These are phyloP conservation scores for Copidosoma floridanum DNA, from an alignment of 1,140 invertebrate genomes.

Conservation along the genomic window DNA sequence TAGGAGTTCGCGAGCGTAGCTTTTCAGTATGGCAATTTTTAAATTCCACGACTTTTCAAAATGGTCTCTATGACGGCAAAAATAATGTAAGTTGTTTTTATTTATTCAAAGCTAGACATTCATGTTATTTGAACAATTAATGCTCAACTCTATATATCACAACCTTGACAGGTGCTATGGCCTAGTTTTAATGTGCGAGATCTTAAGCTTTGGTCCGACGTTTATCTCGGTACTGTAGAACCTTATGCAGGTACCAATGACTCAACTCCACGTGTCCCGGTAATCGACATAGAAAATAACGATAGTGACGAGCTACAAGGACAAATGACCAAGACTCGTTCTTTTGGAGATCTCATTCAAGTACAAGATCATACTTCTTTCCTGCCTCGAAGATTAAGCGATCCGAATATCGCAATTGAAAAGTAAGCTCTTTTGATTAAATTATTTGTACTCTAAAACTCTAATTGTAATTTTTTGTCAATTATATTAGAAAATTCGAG, in stretches of 20 bases:
- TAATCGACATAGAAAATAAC: constrained; percentile 51
- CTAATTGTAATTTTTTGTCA: constrained; percentile 2
- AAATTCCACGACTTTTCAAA: constrained; percentile 71
- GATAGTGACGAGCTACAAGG: constrained; percentile 52
- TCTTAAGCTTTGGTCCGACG: constrained; percentile 79
- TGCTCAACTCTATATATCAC: too few relatives aligned
- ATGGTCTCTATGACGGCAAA: too few relatives aligned
- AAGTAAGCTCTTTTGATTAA: constrained; percentile 40
- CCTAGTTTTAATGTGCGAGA: constrained; percentile 81
- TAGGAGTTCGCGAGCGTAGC: constrained; percentile 69
- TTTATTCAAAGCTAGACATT: too few relatives aligned
- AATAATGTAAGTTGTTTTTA: too few relatives aligned
- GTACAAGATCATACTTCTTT: constrained; percentile 63
- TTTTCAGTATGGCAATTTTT: constrained; percentile 89
- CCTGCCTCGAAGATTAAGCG: constrained; percentile 71
- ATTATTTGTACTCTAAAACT: neutral
- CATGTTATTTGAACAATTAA: too few relatives aligned
- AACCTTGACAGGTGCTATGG: constrained; percentile 71
- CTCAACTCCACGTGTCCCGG: constrained; percentile 46
- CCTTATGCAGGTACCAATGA: constrained; percentile 45
- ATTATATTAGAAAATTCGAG: constrained; percentile 49
- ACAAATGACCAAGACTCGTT: constrained; percentile 74
- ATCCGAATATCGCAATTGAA: constrained; percentile 76
- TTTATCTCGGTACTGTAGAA: constrained; percentile 73
- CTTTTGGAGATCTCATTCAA: constrained; percentile 74